Evolutionary conservation across 2,113 vertebrate species (phyloP).

Genomic region (Caranx ignobilis): DNA sequence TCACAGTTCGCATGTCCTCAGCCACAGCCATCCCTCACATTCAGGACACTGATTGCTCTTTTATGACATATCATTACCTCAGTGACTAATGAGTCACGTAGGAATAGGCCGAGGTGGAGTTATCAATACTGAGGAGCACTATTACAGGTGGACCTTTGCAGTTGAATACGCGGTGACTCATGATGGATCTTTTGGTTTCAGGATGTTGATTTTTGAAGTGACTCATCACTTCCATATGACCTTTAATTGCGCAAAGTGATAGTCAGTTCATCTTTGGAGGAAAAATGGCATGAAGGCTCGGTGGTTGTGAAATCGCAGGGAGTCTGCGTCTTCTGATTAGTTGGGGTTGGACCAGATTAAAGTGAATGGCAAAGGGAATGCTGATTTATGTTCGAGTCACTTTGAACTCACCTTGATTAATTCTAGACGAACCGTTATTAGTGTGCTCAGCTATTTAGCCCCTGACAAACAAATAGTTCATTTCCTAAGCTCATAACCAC

Average conservation of each 20-base stretch:
- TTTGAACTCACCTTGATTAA: conserved; percentile 73
- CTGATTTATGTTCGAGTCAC: conserved; percentile 72
- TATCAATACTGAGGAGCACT: conserved; percentile 63
- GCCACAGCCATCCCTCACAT: conserved; percentile 53
- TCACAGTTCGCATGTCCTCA: conserved; percentile 22
- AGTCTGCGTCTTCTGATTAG: conserved; percentile 60
- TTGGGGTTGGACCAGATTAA: conserved; percentile 68
- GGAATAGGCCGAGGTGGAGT: conserved; percentile 57
- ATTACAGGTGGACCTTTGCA: conserved; percentile 66
- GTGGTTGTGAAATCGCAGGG: conserved; percentile 40
- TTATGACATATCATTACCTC: conserved; percentile 71
- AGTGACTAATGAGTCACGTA: conserved; percentile 69
- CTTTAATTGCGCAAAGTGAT: conserved; percentile 67
- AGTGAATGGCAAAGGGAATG: conserved; percentile 44
- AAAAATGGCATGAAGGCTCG: conserved; percentile 31
- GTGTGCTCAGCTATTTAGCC: conserved; percentile 38
- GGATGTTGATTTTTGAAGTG: conserved; percentile 69
- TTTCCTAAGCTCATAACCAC: conserved; percentile 39
- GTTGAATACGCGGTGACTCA: conserved; percentile 53
- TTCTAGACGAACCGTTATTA: conserved; percentile 51
- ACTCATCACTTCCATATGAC: conserved; percentile 74
- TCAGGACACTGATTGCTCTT: conserved; percentile 58
- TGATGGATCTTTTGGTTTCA: conserved; percentile 68
- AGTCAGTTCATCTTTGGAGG: conserved; percentile 55
- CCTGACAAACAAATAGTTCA: conserved; percentile 64